Conservation (phyloP, 2,888 invertebrate species). For the Chloroclystis v-ata region DNA sequence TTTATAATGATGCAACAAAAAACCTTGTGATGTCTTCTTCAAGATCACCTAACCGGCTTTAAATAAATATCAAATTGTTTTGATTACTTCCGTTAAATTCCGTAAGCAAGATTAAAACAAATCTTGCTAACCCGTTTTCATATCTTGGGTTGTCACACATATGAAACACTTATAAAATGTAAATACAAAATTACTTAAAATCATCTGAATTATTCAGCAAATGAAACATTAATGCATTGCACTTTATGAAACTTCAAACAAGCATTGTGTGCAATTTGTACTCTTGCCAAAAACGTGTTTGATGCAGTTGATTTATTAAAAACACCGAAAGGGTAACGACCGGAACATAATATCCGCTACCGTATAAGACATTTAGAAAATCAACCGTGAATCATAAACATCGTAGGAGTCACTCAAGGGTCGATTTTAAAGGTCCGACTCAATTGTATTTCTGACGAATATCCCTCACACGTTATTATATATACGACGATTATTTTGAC, state of each 20-base stretch:
- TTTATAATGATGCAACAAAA: conserved; percentile 2
- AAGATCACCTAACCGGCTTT: not conserved
- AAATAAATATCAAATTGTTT: conserved; percentile 11
- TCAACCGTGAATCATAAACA: not conserved
- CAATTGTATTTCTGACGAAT: too few relatives aligned
- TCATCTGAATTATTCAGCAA: too few relatives aligned
- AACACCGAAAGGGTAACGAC: not conserved
- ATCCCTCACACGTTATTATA: too few relatives aligned
- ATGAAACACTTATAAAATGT: too few relatives aligned
- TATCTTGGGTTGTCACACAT: too few relatives aligned
- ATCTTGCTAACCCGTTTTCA: too few relatives aligned
- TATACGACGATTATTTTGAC: too few relatives aligned
- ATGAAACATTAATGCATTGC: not conserved
- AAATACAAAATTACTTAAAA: too few relatives aligned
- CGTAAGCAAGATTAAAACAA: not conserved
- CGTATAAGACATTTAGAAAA: not conserved
- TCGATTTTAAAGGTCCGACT: not conserved
- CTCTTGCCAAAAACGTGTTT: conserved; percentile 17
- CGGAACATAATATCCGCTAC: not conserved
- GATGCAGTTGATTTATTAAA: conserved; percentile 3
- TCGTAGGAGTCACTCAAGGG: not conserved
- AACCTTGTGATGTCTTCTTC: not conserved
- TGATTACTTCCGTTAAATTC: conserved; percentile 9
- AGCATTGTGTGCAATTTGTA: conserved; percentile 5
- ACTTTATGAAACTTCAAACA: conserved; percentile 1